Base-by-base conservation (phyloP, 2,888 invertebrate genomes). In the Tetranychus truncatus region DNA sequence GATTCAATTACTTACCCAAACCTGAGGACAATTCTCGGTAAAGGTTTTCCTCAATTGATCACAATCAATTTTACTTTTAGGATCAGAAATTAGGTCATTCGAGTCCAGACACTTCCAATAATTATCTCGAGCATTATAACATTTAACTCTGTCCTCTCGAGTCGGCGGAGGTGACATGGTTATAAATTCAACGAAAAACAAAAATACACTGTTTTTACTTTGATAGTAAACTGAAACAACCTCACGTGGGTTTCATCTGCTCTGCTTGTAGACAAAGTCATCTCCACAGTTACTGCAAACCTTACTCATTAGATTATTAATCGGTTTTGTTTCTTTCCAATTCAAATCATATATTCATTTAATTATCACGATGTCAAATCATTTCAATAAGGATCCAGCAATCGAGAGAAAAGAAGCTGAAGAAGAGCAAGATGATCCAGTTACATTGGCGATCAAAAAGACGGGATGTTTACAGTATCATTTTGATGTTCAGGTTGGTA, bases 401-500 rank as follows among this genome's bases (percentile, higher is more conserved):
- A 69, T 69, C 1, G 69, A 20, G 11, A 20, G 69, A 69, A 20
- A 69, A 21, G 34, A 24, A 21, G 21, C 69, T 11, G 69, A 69
- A 9, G 69, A 69, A 21, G 69, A 69, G n/a, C n/a, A 69, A 11
- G 69, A 69, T 69, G 69, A 69, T 69, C 69, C 69, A 20, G 69
- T 69, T 11, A 69, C 69, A 24, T 24, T 24, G 20, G 69, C 69
- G 5, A 69, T 69, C 21, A 69, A 69, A 69, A 69, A 21, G 20
- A 69, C 69, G 24, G 69, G 69, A 69, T 69, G 69, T 69, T 24
- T 69, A 20, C 69, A 69, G 21, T 24, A 20, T 20, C 69, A 69
- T 69, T 69, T 24, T 21, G 69, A 69, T 69, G 21, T 69, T 24
- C 69, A 69, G 69, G 69, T 69, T 11, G 6, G 69, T 20, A 24